Evolutionary conservation across 2,113 vertebrate genomes (phyloP), one percentile per base, ranked within the genome.

Genomic region (Sturnus vulgaris): DNA sequence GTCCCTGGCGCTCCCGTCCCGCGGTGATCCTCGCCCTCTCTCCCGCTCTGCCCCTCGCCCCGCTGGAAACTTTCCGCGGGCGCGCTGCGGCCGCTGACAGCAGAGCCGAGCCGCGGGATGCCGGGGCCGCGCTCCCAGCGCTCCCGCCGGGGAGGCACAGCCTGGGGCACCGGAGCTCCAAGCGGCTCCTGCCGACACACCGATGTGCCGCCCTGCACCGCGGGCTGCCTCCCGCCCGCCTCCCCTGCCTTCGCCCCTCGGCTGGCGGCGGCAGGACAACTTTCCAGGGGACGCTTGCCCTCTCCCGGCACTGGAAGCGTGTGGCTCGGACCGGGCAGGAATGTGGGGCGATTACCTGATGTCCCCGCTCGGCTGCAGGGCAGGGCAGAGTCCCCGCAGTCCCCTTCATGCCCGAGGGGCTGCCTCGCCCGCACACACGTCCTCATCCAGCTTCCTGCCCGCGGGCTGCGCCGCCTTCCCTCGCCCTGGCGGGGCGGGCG

Each of bases 381-480:
- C 82, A 87, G 64, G 56, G 31, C 59, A 50, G 69, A 30, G 46
- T 71, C 44, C 22, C 59, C 23, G 46, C 72, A 20, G n/a, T 64
- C 64, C 88, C 80, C 97, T 64, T 80, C 95, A 93, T 95, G 81
- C 83, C 93, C 55, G 75, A 85, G 53, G 49, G 72, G 56, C 37
- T 37, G 75, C 33, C 79, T 11, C 47, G 39, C 28, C 68, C 10
- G 59, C 56, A 71, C 73, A 23, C 88, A 24, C 72, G 82, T 37
- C 83, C 35, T 90, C 79, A 82, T 80, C 70, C 93, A 39, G 94
- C 69, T 91, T 35, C 57, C 47, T 52, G 52, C 79, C 81, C 65
- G 10, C 63, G 37, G 49, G 42, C 75, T 63, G 35, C 35, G 28
- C 52, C 57, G 22, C 71, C 78, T 31, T 17, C 49, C 44, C 65